Conservation (phyloP, 1,140 invertebrate genomes). For the Xylocopa sonorina region DNA sequence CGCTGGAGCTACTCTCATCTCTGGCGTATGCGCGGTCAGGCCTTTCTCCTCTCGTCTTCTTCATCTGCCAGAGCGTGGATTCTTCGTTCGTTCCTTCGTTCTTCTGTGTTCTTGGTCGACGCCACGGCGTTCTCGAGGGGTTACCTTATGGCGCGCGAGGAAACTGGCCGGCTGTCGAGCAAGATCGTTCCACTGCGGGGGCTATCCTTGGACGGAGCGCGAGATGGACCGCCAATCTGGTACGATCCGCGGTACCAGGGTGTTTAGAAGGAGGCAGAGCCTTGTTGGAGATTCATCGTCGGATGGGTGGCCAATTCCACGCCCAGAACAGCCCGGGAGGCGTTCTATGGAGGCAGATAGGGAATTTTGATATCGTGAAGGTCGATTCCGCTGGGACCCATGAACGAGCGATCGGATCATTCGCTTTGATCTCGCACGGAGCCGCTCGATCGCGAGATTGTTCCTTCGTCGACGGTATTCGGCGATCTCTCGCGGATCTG, state of each 20-base stretch:
- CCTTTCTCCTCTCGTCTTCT: conserved; percentile 7
- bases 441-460: too few species aligned
- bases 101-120: too few species aligned
- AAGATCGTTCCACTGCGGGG: conserved; percentile 18
- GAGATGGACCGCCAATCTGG: conserved; percentile 37
- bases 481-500: too few species aligned
- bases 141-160: conserved; percentile 53
- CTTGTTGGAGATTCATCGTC: conserved; percentile 52
- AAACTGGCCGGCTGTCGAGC: conserved; percentile 44
- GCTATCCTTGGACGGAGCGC: conserved; percentile 28
- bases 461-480: too few species aligned
- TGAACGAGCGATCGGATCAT: too few species aligned
- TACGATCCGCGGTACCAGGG: conserved; percentile 57
- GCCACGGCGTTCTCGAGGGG: too few species aligned
- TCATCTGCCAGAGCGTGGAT: too few species aligned
- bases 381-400: conserved; percentile 34
- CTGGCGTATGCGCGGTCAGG: conserved; percentile 18
- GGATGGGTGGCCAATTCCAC: conserved; percentile 43
- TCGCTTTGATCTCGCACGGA: conserved; percentile 10
- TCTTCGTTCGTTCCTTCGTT: not conserved
- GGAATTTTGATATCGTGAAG: conserved; percentile 31
- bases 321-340: conserved; percentile 25
- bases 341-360: conserved; percentile 38
- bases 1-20: conserved; percentile 40
- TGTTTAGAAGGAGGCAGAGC: conserved; percentile 18